Base-by-base conservation (phyloP, 2,113 vertebrate species). In the Prionailurus viverrinus region DNA sequence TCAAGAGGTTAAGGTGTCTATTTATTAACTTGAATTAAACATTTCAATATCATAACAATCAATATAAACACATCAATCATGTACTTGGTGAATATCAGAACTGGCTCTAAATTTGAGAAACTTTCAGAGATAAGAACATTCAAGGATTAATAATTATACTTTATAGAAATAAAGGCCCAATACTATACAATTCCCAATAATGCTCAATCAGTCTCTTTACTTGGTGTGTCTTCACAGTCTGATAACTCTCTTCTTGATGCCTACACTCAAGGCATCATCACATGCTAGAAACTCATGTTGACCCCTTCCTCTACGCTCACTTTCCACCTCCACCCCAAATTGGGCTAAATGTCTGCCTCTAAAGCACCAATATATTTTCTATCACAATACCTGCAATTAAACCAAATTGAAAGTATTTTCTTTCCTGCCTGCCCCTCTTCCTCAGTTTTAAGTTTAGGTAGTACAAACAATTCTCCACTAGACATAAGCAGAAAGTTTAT, bases 21-120 rank as follows among this genome's bases (percentile, higher is more conserved):
- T 76, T 91, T 81, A 73, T 41, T 73, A 69, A 81, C 29, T 73
- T 93, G 31, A 48, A 88, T 81, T 71, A 78, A 41, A 87, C 9
- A 80, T 85, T 89, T 96, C 31, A 76, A n/a, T 68, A 83, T 83
- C 27, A 53, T 66, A 58, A 66, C 36, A 58, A 33, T 18, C 15
- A 15, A 33, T 31, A n/a, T 63, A 55, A 69, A 53, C 48, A 71
- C 4, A 81, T 39, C 4, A 58, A 8, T 36, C 53, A 7, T 33
- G 4, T 33, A 29, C 33, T 48, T 16, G 63, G n/a, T 53, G 53
- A 93, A 13, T 69, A 84, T 78, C 29, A 78, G 29, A 16, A 41
- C 31, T 89, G 53, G 51, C 48, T 74, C 82, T 85, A 89, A 93
- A 83, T 80, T 21, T 86, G 71, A 91, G 82, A 94, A 95, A 80